These are phyloP conservation scores for Takifugu bimaculatus DNA, from an alignment of 2,113 vertebrate genomes.

Conservation along the genomic window DNA sequence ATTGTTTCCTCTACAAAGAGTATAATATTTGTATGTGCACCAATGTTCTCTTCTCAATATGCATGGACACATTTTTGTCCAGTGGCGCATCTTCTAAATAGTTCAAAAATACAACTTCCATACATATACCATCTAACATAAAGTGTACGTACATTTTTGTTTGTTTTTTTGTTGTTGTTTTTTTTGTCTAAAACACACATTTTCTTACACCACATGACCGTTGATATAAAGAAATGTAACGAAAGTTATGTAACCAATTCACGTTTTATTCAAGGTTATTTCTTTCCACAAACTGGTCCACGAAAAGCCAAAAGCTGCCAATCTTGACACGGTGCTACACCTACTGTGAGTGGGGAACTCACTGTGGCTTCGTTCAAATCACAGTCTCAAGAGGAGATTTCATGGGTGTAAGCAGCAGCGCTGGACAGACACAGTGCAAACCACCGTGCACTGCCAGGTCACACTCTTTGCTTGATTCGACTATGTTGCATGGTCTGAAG, in stretches of 20 bases:
- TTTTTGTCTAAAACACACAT: too few species aligned
- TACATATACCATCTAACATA: too few species aligned
- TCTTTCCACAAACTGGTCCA: conserved; percentile 55
- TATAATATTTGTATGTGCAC: too few species aligned
- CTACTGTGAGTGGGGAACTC: conserved; percentile 6
- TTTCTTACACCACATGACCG: not conserved
- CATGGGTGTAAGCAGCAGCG: conserved; percentile 5
- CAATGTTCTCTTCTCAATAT: too few species aligned
- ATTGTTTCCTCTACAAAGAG: too few species aligned
- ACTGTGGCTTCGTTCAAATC: conserved; percentile 10
- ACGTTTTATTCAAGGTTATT: conserved; percentile 41
- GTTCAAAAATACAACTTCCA: too few species aligned
- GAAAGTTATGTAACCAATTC: conserved; percentile 21
- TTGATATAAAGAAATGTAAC: conserved; percentile 1
- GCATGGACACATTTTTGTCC: too few species aligned
- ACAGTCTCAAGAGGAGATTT: conserved; percentile 19
- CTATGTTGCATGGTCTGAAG: not conserved
- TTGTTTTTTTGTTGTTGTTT: too few species aligned
- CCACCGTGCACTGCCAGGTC: conserved; percentile 7
- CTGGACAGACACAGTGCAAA: not conserved
- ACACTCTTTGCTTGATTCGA: conserved; percentile 1
- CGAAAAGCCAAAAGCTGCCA: conserved; percentile 33
- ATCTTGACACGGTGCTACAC: conserved; percentile 18
- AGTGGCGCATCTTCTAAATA: too few species aligned
- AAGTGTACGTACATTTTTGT: too few species aligned